These are phyloP conservation scores for Cuculus canorus DNA, from an alignment of 2,797 vertebrate species.

Conservation along the genomic window DNA sequence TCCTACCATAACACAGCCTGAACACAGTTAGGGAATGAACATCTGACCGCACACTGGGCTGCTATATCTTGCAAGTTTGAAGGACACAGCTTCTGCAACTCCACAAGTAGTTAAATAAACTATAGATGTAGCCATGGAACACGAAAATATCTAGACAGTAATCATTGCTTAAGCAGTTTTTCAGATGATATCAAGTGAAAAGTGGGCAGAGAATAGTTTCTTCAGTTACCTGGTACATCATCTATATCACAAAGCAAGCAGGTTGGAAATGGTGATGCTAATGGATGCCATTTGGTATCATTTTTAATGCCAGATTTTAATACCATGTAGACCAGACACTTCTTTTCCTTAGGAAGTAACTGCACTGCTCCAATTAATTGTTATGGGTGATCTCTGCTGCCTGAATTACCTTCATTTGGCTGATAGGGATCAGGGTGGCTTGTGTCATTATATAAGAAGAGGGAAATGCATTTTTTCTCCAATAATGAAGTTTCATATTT, in stretches of 20 bases:
- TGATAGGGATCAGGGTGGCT: background rate
- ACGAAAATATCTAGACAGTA: background rate
- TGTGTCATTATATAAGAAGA: background rate
- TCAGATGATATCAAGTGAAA: background rate
- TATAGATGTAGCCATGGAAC: background rate
- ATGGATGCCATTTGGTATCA: background rate
- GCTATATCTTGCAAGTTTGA: too few species aligned
- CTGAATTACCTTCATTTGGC: background rate
- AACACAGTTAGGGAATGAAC: too few species aligned
- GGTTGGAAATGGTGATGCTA: background rate
- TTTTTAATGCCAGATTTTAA: background rate
- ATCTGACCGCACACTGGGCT: too few species aligned
- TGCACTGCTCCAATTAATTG: background rate
- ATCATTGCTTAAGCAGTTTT: background rate
- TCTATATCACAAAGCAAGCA: background rate
- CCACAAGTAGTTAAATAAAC: background rate
- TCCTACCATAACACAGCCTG: too few species aligned
- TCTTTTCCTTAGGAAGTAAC: background rate
- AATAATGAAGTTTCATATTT: background rate
- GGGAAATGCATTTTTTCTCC: background rate
- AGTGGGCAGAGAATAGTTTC: background rate
- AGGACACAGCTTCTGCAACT: too few species aligned
- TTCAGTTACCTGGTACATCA: background rate
- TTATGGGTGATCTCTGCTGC: background rate
- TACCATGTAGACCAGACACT: accelerated